phyloP scores from a whole-genome alignment of 2,888 invertebrate genomes.

The Tromatobia lineatoria region DNA sequence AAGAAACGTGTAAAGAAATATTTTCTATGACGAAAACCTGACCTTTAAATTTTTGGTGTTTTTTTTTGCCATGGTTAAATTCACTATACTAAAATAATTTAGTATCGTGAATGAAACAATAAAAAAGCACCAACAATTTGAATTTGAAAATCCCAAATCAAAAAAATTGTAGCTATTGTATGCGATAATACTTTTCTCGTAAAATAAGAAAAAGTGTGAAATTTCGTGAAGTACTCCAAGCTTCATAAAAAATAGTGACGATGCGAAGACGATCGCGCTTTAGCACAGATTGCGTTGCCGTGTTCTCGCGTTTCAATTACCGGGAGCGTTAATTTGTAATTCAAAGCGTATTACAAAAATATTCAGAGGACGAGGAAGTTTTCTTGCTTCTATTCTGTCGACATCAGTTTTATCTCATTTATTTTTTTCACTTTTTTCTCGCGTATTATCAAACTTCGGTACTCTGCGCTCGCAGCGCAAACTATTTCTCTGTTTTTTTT shows the following conservation, averaged over 20 bases:
- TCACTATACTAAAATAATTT: too few species aligned
- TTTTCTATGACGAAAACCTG: too few species aligned
- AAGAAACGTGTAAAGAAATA: too few species aligned
- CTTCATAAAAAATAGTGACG: not conserved
- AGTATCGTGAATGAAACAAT: too few species aligned
- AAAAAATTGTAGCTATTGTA: too few species aligned
- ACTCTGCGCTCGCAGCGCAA: slow-evolving; percentile 39
- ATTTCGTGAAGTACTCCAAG: too few species aligned
- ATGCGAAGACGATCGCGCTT: slow-evolving; percentile 33
- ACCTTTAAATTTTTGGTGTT: too few species aligned
- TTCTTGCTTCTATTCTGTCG: slow-evolving; percentile 40
- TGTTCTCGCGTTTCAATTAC: not conserved
- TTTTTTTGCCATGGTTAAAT: too few species aligned
- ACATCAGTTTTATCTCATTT: slow-evolving; percentile 31
- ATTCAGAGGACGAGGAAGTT: slow-evolving; percentile 59
- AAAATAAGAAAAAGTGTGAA: too few species aligned
- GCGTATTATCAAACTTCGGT: slow-evolving; percentile 9
- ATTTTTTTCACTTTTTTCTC: slow-evolving; percentile 20
- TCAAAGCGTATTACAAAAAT: slow-evolving; percentile 65
- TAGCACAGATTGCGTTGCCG: slow-evolving; percentile 38
- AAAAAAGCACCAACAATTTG: too few species aligned
- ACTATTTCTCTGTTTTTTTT: slow-evolving; percentile 30
- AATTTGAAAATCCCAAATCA: too few species aligned
- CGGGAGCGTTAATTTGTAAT: slow-evolving; percentile 37
- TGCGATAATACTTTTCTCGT: too few species aligned